Evolutionary conservation across 2,888 invertebrate species (phyloP).

Genomic region (Sialis fuliginosa): DNA sequence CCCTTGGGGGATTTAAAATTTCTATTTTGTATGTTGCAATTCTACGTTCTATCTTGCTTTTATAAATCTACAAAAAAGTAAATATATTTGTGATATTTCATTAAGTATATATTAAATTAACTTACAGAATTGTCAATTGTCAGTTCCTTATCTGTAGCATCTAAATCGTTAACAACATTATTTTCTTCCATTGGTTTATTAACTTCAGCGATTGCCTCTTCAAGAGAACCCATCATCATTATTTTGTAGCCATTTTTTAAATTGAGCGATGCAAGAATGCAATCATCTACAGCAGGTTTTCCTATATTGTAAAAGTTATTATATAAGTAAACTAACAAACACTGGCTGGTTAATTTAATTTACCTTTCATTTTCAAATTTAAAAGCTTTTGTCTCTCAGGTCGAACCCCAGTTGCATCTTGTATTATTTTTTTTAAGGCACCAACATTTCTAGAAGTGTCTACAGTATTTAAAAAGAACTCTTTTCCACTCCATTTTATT

Average conservation of each 20-base stretch:
- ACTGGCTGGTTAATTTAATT: background rate
- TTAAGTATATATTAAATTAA: background rate
- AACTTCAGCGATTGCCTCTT: conserved; percentile 77
- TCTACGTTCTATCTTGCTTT: conserved; percentile 67
- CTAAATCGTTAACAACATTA: conserved; percentile 80
- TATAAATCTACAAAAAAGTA: conserved; percentile 35
- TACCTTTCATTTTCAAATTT: conserved; percentile 85
- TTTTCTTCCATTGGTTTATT: conserved; percentile 66
- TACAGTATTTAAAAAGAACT: conserved; percentile 60
- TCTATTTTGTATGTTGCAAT: conserved; percentile 70
- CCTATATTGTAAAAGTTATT: conserved; percentile 31
- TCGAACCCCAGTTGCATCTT: conserved; percentile 73
- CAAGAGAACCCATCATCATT: conserved; percentile 94
- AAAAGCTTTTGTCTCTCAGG: conserved; percentile 88
- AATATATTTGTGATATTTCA: too few relatives aligned
- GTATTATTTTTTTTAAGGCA: conserved; percentile 69
- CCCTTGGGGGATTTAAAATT: conserved; percentile 62
- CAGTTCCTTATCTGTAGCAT: conserved; percentile 74
- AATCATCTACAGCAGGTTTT: conserved; percentile 67
- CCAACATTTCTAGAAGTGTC: conserved; percentile 63
- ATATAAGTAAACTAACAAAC: background rate
- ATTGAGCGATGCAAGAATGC: conserved; percentile 53
- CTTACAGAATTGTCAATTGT: conserved; percentile 45
- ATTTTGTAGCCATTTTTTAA: conserved; percentile 78
- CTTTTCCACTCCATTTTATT: conserved; percentile 89